phyloP scores from a whole-genome alignment of 2,797 vertebrate genomes.

The Phataginus tetradactyla region DNA sequence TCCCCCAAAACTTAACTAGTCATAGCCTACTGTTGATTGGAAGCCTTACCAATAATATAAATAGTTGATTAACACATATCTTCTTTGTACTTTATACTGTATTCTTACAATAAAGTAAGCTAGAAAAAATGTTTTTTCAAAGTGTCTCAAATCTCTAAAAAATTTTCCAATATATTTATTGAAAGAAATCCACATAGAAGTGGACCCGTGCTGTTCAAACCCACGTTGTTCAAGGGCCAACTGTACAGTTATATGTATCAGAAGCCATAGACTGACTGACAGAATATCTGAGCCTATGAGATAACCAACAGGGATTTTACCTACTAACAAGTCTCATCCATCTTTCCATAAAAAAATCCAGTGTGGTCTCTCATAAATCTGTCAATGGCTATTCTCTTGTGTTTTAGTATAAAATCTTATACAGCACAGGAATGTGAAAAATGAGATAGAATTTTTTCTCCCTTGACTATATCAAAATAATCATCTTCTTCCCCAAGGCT shows the following conservation, averaged over 20 bases:
- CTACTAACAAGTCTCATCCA: neutral
- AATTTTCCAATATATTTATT: no score
- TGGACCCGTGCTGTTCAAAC: no score
- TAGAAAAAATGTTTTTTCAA: no score
- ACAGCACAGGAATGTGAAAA: conserved; percentile 12
- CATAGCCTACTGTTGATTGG: no score
- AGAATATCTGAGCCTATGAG: neutral
- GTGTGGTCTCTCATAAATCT: conserved; percentile 12
- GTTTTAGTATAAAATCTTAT: conserved; percentile 34
- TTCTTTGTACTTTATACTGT: no score
- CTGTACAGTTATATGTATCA: neutral
- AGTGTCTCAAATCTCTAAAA: no score
- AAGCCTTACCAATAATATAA: no score
- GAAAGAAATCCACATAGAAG: no score
- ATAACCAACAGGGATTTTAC: neutral
- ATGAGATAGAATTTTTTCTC: neutral
- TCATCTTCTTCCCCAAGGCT: neutral
- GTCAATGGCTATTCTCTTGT: neutral
- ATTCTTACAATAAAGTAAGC: no score
- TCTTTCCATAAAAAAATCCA: neutral
- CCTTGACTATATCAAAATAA: conserved; percentile 52
- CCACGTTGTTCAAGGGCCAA: no score
- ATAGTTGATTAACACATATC: no score
- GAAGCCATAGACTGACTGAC: neutral
- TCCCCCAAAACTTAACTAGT: no score